Evolutionary conservation across 2,797 vertebrate species (phyloP).

Genomic region (Leuciscus waleckii): DNA sequence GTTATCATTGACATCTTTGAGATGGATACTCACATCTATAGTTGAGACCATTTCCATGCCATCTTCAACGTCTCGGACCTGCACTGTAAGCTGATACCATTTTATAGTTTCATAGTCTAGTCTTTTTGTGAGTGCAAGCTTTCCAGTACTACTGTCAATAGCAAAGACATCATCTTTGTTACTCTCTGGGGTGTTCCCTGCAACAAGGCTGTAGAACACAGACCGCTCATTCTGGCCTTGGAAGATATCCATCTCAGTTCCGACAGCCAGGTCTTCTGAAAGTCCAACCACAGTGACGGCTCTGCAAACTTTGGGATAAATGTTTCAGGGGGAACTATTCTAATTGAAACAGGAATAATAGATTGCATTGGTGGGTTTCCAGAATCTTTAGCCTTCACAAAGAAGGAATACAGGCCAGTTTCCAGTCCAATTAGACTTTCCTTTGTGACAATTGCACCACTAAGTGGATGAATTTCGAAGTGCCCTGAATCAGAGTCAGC

Average conservation of each 20-base stretch:
- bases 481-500: constrained; percentile 82
- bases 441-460: constrained; percentile 81
- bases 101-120: constrained; percentile 85
- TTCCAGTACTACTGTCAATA: constrained; percentile 80
- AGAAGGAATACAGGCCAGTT: constrained; percentile 82
- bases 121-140: constrained; percentile 81
- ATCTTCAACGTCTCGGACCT: constrained; percentile 70
- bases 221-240: constrained; percentile 74
- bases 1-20: constrained; percentile 87
- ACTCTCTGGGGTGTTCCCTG: constrained; percentile 83
- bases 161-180: constrained; percentile 83
- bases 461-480: constrained; percentile 80
- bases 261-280: constrained; percentile 80
- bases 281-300: constrained; percentile 79
- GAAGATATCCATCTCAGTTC: constrained; percentile 81
- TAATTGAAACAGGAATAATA: constrained; percentile 80
- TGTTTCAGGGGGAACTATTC: constrained; percentile 81
- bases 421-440: constrained; percentile 85
- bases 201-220: constrained; percentile 78
- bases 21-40: constrained; percentile 82
- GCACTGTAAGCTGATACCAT: constrained; percentile 83
- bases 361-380: constrained; percentile 80
- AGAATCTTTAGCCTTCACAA: constrained; percentile 81
- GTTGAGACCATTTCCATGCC: constrained; percentile 76
- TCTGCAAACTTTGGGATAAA: constrained; percentile 79